A percentile compares a stretch with the other conserved stretches of the same genome.
Evolutionary conservation across 2,888 invertebrate species (phyloP).

Genomic region (Drosophila lacicola): DNA sequence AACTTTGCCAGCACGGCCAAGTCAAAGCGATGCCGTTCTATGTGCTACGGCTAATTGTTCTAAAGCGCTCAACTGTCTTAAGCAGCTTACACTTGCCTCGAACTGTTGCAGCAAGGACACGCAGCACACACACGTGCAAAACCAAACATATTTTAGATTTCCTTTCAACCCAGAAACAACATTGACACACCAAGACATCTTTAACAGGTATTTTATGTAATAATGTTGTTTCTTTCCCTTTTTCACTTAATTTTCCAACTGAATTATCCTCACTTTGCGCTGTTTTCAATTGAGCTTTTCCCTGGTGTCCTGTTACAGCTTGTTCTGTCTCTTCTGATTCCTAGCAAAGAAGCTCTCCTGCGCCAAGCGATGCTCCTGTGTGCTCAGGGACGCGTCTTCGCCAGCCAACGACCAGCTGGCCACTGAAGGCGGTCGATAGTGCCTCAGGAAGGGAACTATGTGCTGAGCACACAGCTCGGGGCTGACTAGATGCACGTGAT

Average conservation of each 20-base stretch:
- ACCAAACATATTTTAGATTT: background rate
- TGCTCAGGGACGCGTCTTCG: constrained; percentile 9
- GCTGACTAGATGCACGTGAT: constrained; percentile 90
- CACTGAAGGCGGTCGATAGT: constrained; percentile 48
- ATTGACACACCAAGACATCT: constrained; percentile 7
- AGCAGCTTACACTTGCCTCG: constrained; percentile 61
- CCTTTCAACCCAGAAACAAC: background rate
- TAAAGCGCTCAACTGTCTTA: constrained; percentile 65
- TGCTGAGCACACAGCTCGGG: constrained; percentile 87
- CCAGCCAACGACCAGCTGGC: constrained; percentile 42
- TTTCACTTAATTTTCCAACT: background rate
- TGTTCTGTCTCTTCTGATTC: constrained; percentile 15
- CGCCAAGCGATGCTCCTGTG: constrained; percentile 14
- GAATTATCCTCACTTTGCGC: constrained; percentile 8
- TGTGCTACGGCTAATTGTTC: constrained; percentile 63
- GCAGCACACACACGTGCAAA: background rate
- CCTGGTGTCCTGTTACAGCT: constrained; percentile 10
- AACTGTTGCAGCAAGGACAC: constrained; percentile 21
- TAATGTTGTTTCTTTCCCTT: background rate
- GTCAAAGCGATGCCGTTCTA: constrained; percentile 35
- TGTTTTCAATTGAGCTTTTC: constrained; percentile 1
- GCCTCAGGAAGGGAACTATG: constrained; percentile 64
- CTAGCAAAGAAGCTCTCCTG: constrained; percentile 26
- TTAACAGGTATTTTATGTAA: constrained; percentile 16
- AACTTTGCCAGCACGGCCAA: constrained; percentile 26